These are phyloP conservation scores for Poliocrania exsul DNA, from an alignment of 2,797 vertebrate species.

Conservation along the genomic window DNA sequence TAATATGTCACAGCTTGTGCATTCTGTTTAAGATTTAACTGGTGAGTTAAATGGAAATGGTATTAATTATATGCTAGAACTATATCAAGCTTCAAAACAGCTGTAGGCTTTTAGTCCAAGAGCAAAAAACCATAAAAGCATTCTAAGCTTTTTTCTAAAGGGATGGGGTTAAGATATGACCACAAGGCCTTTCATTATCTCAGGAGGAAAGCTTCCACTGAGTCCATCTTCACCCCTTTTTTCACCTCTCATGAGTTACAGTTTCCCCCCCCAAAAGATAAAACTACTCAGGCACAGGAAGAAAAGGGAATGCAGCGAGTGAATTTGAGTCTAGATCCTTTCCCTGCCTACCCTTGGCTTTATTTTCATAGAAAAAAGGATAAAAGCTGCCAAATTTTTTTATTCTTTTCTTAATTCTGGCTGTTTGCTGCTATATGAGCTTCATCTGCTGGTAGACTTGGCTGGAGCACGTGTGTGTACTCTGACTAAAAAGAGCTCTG, in stretches of 20 bases:
- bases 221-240: neutral
- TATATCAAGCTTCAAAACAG: constrained; percentile 51
- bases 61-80: constrained; percentile 55
- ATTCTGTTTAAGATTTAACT: constrained; percentile 49
- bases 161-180: neutral
- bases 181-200: neutral
- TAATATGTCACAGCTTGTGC: constrained; percentile 45
- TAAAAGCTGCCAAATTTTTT: neutral
- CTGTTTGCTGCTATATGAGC: neutral
- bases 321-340: neutral
- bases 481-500: neutral
- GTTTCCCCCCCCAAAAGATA: neutral
- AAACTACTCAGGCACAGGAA: neutral
- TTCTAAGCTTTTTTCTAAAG: neutral
- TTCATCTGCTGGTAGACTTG: neutral
- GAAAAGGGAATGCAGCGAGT: neutral
- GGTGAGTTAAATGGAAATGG: constrained; percentile 57
- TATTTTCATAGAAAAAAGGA: neutral
- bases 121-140: constrained; percentile 3
- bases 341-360: accelerated
- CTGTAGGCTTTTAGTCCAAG: constrained; percentile 45
- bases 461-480: neutral
- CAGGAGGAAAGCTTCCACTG: neutral
- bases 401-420: neutral
- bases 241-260: neutral